phyloP scores from a whole-genome alignment of 1,140 invertebrate species.

The Drosophila kanapiae region DNA sequence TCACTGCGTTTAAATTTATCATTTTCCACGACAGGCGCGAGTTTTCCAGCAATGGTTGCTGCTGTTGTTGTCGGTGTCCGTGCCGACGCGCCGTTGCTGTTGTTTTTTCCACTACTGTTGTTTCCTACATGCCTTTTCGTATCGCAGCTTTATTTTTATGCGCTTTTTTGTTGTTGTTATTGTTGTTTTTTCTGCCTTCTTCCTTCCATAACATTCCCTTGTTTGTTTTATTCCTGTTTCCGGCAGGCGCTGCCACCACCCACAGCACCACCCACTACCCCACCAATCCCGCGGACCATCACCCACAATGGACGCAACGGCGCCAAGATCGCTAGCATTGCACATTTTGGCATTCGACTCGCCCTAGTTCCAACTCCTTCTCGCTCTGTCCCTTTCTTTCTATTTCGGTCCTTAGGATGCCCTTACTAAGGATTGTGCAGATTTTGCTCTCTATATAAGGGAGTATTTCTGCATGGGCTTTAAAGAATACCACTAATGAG shows the following conservation, averaged over 20 bases:
- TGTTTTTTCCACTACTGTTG: conserved; percentile 36
- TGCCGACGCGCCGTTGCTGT: conserved; percentile 19
- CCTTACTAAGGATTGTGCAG: conserved; percentile 1
- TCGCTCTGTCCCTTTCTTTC: neutral
- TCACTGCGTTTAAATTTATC: conserved; percentile 84
- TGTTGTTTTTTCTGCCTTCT: conserved; percentile 20
- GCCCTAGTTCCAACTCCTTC: neutral
- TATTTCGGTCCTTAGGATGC: conserved; percentile 3
- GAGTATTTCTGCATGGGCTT: neutral
- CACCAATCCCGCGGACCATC: conserved; percentile 19
- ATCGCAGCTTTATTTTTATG: conserved; percentile 52
- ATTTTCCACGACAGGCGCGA: conserved; percentile 77
- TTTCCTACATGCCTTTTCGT: conserved; percentile 73
- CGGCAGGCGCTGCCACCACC: conserved; percentile 48
- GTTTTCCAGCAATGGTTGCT: conserved; percentile 58
- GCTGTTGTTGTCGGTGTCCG: conserved; percentile 29
- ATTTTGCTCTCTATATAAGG: neutral
- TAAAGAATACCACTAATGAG: neutral
- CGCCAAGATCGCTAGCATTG: conserved; percentile 75
- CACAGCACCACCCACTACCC: conserved; percentile 3
- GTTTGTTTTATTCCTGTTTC: conserved; percentile 79
- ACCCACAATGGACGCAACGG: conserved; percentile 40
- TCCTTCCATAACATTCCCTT: conserved; percentile 60
- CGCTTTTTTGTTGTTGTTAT: conserved; percentile 13
- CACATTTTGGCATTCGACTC: conserved; percentile 73